These are phyloP conservation scores for Nibea coibor DNA, from an alignment of 2,113 vertebrate species.

Conservation along the genomic window DNA sequence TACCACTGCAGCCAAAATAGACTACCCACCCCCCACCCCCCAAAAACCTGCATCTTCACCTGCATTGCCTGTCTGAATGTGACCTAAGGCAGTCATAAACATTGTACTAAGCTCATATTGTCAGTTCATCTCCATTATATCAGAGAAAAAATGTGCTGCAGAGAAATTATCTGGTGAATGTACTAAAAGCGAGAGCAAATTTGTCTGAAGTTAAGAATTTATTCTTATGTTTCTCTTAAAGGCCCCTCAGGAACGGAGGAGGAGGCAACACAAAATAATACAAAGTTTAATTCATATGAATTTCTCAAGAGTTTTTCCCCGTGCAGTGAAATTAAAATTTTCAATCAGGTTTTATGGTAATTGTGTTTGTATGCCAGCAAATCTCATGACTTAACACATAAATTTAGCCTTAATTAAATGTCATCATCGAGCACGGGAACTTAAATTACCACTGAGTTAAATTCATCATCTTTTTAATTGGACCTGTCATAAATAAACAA, in stretches of 20 bases:
- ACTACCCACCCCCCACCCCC: too few species aligned
- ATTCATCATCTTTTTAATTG: slow-evolving; percentile 52
- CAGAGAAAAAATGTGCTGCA: background rate
- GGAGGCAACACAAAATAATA: background rate
- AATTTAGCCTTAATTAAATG: slow-evolving; percentile 19
- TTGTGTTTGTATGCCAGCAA: background rate
- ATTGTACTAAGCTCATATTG: slow-evolving; percentile 22
- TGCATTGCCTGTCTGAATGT: too few species aligned
- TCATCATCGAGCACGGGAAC: background rate
- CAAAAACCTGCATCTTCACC: too few species aligned
- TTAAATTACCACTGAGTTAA: slow-evolving; percentile 12
- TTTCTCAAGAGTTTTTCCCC: background rate
- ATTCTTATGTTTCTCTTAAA: background rate
- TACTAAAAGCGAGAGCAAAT: background rate
- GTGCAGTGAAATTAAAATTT: background rate
- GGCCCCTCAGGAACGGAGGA: background rate
- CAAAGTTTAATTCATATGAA: background rate
- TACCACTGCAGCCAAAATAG: too few species aligned
- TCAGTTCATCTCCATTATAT: slow-evolving; percentile 8
- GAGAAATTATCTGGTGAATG: slow-evolving; percentile 10
- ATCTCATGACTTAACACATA: background rate
- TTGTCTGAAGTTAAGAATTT: slow-evolving; percentile 4
- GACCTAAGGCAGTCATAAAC: slow-evolving; percentile 11
- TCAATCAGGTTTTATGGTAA: background rate
- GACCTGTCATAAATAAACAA: background rate